Conservation (phyloP, 2,113 vertebrate genomes). For the Poeciliopsis turrubarensis region DNA sequence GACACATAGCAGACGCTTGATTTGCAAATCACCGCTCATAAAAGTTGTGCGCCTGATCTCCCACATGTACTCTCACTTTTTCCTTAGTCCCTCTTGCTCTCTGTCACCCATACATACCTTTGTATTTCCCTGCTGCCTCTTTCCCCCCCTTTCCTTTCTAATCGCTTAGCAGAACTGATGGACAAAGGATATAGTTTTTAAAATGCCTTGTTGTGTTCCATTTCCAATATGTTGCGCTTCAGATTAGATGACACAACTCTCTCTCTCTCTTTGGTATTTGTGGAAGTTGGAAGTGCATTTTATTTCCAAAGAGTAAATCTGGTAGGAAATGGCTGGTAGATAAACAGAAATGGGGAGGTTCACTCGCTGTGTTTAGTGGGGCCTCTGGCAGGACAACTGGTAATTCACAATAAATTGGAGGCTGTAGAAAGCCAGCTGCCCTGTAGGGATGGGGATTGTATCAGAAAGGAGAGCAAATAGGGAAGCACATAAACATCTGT, state of each 20-base stretch:
- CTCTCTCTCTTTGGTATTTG: background rate
- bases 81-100: background rate
- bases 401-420: slow-evolving; percentile 68
- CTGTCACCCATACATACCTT: background rate
- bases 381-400: slow-evolving; percentile 50
- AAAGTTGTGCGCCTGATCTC: slow-evolving; percentile 52
- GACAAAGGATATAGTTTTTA: slow-evolving; percentile 15
- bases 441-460: slow-evolving; percentile 25
- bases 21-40: slow-evolving; percentile 66
- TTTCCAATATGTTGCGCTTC: slow-evolving; percentile 10
- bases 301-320: slow-evolving; percentile 26
- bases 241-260: slow-evolving; percentile 13
- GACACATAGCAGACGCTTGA: slow-evolving; percentile 53
- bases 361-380: slow-evolving; percentile 26
- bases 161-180: slow-evolving; percentile 10
- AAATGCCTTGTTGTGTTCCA: background rate
- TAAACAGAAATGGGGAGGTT: slow-evolving; percentile 54
- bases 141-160: background rate
- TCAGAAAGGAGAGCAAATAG: slow-evolving; percentile 21
- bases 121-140: background rate
- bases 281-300: slow-evolving; percentile 6
- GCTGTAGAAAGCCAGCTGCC: slow-evolving; percentile 44
- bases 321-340: slow-evolving; percentile 51
- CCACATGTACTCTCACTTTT: slow-evolving; percentile 1
- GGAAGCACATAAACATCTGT: background rate